Conservation (phyloP, 2,888 invertebrate genomes). For the Anodontia alba region DNA sequence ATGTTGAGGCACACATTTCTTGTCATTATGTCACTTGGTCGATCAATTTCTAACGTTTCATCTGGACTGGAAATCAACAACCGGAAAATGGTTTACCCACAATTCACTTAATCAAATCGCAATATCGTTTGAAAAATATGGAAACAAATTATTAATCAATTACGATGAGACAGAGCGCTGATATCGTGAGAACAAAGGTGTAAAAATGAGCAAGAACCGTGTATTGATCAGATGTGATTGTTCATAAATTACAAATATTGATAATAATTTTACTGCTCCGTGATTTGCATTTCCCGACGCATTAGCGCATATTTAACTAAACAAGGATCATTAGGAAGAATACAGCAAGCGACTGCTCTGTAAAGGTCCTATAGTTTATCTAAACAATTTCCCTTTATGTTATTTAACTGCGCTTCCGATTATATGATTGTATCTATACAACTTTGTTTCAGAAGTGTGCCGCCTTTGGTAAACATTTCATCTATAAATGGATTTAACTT, state of each 20-base stretch:
- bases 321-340: too few species aligned
- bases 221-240: not conserved
- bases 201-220: slow-evolving; percentile 18
- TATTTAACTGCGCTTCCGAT: too few species aligned
- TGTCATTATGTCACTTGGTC: slow-evolving; percentile 35
- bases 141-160: slow-evolving; percentile 54
- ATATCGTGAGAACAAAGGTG: slow-evolving; percentile 19
- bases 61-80: not conserved
- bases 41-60: slow-evolving; percentile 15
- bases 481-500: too few species aligned
- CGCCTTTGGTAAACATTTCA: too few species aligned
- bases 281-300: not conserved
- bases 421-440: too few species aligned
- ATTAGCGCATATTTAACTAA: not conserved
- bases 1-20: too few species aligned
- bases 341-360: too few species aligned
- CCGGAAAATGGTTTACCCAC: slow-evolving; percentile 18
- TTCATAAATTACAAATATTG: slow-evolving; percentile 5
- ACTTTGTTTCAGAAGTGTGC: too few species aligned
- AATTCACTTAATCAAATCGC: slow-evolving; percentile 21
- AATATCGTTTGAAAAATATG: slow-evolving; percentile 39
- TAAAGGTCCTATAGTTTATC: too few species aligned
- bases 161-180: slow-evolving; percentile 5
- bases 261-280: not conserved
- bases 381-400: too few species aligned